Base-by-base conservation (phyloP, 2,797 vertebrate species). In the Monodelphis domestica region DNA sequence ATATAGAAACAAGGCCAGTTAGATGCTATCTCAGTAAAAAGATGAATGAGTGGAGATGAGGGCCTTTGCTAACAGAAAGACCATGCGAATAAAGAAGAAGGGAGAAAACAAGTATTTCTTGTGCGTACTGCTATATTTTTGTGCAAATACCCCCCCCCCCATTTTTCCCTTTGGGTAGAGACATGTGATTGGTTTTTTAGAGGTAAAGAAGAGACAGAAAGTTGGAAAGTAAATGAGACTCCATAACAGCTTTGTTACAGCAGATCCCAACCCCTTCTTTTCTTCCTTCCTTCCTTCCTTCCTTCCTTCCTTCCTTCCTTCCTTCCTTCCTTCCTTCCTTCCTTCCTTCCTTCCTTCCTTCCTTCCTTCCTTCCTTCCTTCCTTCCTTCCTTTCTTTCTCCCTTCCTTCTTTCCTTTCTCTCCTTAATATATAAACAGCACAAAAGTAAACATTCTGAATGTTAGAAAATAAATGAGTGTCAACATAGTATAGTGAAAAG, bases 151-250 rank as follows among this genome's bases (percentile, higher is more conserved):
- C n/a, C n/a, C n/a, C n/a, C n/a, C n/a, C n/a, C n/a, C n/a, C n/a
- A n/a, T n/a, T n/a, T n/a, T n/a, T n/a, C n/a, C n/a, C n/a, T n/a
- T n/a, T n/a, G n/a, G n/a, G n/a, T n/a, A n/a, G n/a, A n/a, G n/a
- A n/a, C n/a, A n/a, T n/a, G 91, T 54, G 29, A 51, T 87, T 57
- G 33, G 59, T 28, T 92, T 88, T 93, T 92, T 53, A 92, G 12
- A 14, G 38, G 50, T 95, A 84, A 88, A 30, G 3, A 88, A 29
- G 30, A 6, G 29, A 57, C 53, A 38, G 29, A 89, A 33, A 88
- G 53, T 17, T 28, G 11, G 51, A 56, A 92, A 38, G 15, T 9
- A 21, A 54, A 21, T 17, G 14, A 4, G 21, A 54, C 17, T 54
- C 2, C 54, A 2, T 29, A 56, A 33, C 33, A 63, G 14, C 33